Conservation (phyloP, 2,888 invertebrate species). For the Drosophila niveifrons region DNA sequence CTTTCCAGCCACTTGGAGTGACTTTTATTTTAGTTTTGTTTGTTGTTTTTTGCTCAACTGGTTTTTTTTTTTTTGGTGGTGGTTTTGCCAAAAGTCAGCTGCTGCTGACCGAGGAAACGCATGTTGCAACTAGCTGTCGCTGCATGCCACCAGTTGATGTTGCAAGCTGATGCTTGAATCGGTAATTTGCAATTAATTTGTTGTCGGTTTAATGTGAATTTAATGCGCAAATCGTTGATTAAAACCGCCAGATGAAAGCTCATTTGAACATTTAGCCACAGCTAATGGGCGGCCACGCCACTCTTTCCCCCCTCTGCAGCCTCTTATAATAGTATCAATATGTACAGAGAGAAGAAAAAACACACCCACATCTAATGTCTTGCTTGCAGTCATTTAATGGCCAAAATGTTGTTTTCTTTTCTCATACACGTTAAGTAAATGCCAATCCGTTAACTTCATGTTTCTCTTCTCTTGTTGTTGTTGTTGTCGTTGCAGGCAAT, state of each 20-base stretch:
- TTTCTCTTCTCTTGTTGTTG: slow-evolving; percentile 22
- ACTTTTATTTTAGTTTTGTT: slow-evolving; percentile 47
- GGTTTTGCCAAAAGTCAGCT: slow-evolving; percentile 61
- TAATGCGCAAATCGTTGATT: slow-evolving; percentile 70
- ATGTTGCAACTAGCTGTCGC: slow-evolving; percentile 20
- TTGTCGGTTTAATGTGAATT: slow-evolving; percentile 68
- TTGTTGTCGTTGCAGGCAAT: slow-evolving; percentile 73
- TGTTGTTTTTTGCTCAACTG: slow-evolving; percentile 32
- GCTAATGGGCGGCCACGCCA: slow-evolving; percentile 49
- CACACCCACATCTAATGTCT: slow-evolving; percentile 57
- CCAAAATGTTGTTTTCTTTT: slow-evolving; percentile 41
- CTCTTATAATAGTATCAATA: background rate
- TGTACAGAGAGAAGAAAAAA: slow-evolving; percentile 4
- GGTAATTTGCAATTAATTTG: slow-evolving; percentile 75
- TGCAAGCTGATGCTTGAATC: slow-evolving; percentile 49
- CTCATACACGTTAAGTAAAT: slow-evolving; percentile 21
- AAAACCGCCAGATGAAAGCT: slow-evolving; percentile 60
- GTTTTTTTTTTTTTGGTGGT: slow-evolving; percentile 52
- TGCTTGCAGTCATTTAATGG: slow-evolving; percentile 45
- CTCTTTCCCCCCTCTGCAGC: background rate
- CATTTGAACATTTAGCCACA: slow-evolving; percentile 56
- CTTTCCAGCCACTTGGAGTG: slow-evolving; percentile 64
- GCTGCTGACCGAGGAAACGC: slow-evolving; percentile 71
- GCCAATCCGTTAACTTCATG: slow-evolving; percentile 44
- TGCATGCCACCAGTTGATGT: slow-evolving; percentile 19